Percentiles rank a stretch among this genome's conserved stretches.
These are phyloP conservation scores for Siniperca knerii DNA, from an alignment of 2,113 vertebrate genomes.

Conservation along the genomic window DNA sequence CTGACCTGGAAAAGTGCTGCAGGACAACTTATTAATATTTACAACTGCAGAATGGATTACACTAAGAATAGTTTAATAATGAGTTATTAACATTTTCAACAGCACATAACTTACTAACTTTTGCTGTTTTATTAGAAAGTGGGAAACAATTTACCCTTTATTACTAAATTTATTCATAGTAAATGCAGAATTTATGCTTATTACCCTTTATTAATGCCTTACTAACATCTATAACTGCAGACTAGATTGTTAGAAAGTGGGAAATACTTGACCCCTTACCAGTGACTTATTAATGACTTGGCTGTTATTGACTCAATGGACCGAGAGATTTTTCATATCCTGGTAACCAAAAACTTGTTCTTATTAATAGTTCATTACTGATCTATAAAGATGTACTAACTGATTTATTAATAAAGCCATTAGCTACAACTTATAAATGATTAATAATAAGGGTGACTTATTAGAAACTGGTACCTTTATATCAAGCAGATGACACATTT, in stretches of 20 bases:
- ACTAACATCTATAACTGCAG: background rate
- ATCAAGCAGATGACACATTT: constrained; percentile 45
- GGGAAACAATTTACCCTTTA: no score
- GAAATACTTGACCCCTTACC: background rate
- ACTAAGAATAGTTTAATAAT: background rate
- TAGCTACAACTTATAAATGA: background rate
- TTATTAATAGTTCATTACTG: background rate
- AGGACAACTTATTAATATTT: no score
- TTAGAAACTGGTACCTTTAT: background rate
- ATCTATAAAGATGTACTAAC: background rate
- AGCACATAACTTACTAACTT: background rate
- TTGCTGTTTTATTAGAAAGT: no score
- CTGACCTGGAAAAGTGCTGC: background rate
- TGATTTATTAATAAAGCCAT: background rate
- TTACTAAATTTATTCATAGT: background rate
- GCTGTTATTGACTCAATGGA: background rate
- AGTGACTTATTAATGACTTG: background rate
- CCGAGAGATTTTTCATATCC: background rate
- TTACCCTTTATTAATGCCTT: background rate
- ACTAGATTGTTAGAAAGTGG: background rate
- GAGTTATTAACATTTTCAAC: background rate
- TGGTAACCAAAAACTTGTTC: background rate
- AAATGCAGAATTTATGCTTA: background rate
- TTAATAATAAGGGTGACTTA: background rate
- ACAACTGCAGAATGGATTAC: no score